Percentiles rank a stretch among this genome's conserved stretches.
Evolutionary conservation across 2,113 vertebrate species (phyloP).

Genomic region (Camelus dromedarius): DNA sequence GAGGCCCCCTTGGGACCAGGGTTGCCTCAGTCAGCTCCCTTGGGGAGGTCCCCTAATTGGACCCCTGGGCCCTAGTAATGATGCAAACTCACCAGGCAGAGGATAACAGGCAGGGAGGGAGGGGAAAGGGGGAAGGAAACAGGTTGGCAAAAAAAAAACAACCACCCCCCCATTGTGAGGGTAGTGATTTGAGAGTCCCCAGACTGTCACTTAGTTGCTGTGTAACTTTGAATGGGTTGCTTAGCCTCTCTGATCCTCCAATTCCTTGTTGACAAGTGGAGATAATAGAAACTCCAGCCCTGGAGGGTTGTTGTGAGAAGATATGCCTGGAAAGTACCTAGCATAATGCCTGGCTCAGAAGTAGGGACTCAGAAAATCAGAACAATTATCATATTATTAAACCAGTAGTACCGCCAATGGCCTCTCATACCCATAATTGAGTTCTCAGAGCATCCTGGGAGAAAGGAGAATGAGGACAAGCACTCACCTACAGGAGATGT

Average conservation of each 20-base stretch:
- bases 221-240: constrained; percentile 23
- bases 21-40: constrained; percentile 68
- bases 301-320: background rate
- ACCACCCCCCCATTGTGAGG: background rate
- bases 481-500: background rate
- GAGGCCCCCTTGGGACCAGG: constrained; percentile 46
- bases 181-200: background rate
- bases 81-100: constrained; percentile 71
- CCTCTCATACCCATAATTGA: background rate
- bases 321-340: background rate
- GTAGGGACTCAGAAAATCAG: background rate
- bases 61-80: constrained; percentile 62
- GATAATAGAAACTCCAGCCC: background rate
- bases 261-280: background rate
- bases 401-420: background rate
- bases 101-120: constrained; percentile 57
- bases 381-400: background rate
- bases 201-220: background rate
- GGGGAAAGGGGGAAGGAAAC: background rate
- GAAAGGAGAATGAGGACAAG: background rate
- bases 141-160: constrained; percentile 54
- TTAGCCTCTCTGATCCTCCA: constrained; percentile 36
- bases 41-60: constrained; percentile 73
- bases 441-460: background rate
- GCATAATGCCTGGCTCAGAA: background rate